Base-by-base conservation (phyloP, 2,797 vertebrate species). In the Parambassis ranga region DNA sequence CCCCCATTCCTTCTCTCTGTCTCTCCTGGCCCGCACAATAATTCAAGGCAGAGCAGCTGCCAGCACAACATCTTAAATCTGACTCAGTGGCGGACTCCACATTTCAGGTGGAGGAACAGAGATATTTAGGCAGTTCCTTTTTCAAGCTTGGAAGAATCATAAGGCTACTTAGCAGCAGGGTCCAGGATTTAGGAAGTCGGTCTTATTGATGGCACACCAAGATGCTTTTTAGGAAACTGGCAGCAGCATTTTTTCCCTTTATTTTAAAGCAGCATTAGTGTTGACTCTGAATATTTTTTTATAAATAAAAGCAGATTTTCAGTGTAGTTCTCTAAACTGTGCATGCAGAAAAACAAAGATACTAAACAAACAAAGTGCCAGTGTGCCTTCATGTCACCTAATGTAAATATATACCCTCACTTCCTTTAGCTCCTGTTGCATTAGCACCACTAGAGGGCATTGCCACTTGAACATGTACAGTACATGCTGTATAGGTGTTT, bases 11-110 rank as follows among this genome's bases (percentile, higher is more conserved):
- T 32, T 24, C 55, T 52, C 33, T 47, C 3, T 59, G 39, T 49
- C 46, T 69, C 35, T 50, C 39, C 59, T 31, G 28, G 27, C 20
- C 58, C 39, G 38, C 15, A 47, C 53, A 68, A 63, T 72, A 76
- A 58, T 56, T 83, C 61, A 70, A 39, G 32, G 49, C 39, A 42
- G 24, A 57, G 60, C 48, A 6, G 18, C 57, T 75, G 62, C 62
- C 57, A 65, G 47, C 39, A 42, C 65, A 61, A 47, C 47, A 65
- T 68, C 71, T 66, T 66, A 47, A 74, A 83, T 68, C 63, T 55
- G 59, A 47, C 57, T 53, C 59, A 22, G 63, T 35, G 35, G 50
- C 10, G 6, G 62, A 58, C 57, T 71, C 55, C 41, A 48, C 50
- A 71, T 65, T 66, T 79, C 51, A 78, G 32, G 10, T 2, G 0